phyloP scores from a whole-genome alignment of 2,797 vertebrate genomes.

The Ataeniobius toweri region DNA sequence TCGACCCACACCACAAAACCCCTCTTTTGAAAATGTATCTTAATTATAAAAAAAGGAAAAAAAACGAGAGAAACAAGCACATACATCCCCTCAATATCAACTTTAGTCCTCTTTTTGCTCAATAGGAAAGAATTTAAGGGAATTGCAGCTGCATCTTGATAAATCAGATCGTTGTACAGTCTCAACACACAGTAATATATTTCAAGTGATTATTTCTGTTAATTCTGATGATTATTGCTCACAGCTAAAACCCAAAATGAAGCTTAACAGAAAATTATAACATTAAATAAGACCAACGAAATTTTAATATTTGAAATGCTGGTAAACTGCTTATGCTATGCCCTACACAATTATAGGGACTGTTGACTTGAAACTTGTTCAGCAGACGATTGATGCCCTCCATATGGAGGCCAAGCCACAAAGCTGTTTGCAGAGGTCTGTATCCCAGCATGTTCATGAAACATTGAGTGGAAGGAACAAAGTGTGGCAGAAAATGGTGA shows the following conservation, averaged over 20 bases:
- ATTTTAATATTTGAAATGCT: no score
- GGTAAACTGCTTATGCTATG: background rate
- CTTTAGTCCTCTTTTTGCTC: constrained; percentile 69
- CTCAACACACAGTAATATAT: background rate
- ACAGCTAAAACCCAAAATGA: constrained; percentile 36
- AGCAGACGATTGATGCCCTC: background rate
- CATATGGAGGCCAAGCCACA: background rate
- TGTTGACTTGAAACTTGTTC: background rate
- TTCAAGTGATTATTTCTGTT: constrained; percentile 17
- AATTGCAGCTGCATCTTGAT: background rate
- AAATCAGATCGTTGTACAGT: background rate
- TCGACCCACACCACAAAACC: background rate
- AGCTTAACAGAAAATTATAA: background rate
- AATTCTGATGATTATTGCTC: background rate
- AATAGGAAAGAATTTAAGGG: constrained; percentile 22
- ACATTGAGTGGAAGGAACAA: background rate
- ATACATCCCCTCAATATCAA: constrained; percentile 60
- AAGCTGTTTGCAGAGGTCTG: background rate
- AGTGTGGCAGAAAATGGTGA: background rate
- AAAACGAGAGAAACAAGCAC: background rate
- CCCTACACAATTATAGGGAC: background rate
- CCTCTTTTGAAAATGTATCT: background rate
- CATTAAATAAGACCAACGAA: no score
- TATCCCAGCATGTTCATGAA: background rate
- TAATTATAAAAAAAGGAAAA: background rate